phyloP scores from a whole-genome alignment of 2,888 invertebrate species.

The Adela reaumurella region DNA sequence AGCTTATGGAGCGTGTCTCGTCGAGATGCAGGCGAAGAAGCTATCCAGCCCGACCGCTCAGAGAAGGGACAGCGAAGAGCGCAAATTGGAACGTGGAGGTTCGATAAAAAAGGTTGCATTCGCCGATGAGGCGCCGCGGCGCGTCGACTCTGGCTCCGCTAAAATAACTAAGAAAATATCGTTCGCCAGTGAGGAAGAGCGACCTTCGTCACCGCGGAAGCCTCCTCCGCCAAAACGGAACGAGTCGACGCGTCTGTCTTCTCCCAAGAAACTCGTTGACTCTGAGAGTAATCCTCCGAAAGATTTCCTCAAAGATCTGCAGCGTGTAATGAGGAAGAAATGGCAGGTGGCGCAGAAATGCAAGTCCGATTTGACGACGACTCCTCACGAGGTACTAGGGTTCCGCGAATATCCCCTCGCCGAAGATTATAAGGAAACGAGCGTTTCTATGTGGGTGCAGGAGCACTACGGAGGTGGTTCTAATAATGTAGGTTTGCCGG shows the following conservation, averaged over 20 bases:
- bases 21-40: constrained; percentile 55
- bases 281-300: constrained; percentile 71
- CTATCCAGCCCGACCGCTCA: constrained; percentile 33
- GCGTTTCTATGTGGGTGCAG: constrained; percentile 86
- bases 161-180: constrained; percentile 63
- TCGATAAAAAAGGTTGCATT: constrained; percentile 58
- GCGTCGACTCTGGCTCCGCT: constrained; percentile 33
- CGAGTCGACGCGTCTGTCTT: constrained; percentile 69
- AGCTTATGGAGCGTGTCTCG: constrained; percentile 51
- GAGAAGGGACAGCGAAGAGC: constrained; percentile 28
- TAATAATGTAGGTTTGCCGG: constrained; percentile 16
- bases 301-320: constrained; percentile 83
- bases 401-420: constrained; percentile 77
- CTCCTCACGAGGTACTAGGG: constrained; percentile 87
- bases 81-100: constrained; percentile 42
- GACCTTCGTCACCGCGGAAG: constrained; percentile 61
- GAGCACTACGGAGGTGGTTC: constrained; percentile 72
- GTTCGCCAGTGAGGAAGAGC: constrained; percentile 54
- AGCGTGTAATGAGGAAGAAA: constrained; percentile 89
- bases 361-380: constrained; percentile 80
- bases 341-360: constrained; percentile 93
- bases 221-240: constrained; percentile 75
- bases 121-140: constrained; percentile 50
- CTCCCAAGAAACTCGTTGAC: constrained; percentile 72
- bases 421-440: constrained; percentile 73